phyloP scores from a whole-genome alignment of 2,113 vertebrate genomes.

The Myotis yumanensis region DNA sequence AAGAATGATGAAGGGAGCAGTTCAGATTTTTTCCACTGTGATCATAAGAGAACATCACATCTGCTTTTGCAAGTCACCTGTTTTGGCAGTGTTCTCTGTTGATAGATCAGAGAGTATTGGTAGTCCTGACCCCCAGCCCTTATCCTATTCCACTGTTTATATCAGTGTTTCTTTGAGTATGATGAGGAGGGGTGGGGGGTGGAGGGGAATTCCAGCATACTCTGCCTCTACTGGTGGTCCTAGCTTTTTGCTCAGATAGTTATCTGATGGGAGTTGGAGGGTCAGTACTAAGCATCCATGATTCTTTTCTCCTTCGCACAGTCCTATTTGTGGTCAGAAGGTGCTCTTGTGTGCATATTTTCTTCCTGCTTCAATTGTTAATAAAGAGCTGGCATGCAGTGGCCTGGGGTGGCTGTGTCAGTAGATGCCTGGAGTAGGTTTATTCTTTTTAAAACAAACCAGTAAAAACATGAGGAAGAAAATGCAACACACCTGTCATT shows the following conservation, averaged over 20 bases:
- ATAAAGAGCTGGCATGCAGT: neutral
- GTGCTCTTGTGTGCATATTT: neutral
- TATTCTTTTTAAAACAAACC: conserved; percentile 4
- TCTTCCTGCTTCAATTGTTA: neutral
- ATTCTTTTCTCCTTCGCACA: neutral
- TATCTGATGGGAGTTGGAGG: neutral
- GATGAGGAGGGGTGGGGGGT: too few species aligned
- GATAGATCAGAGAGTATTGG: neutral
- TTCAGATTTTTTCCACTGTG: neutral
- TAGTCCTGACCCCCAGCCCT: neutral
- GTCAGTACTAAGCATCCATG: neutral
- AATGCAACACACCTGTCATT: neutral
- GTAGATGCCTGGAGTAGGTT: neutral
- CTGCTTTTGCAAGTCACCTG: neutral
- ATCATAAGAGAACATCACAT: neutral
- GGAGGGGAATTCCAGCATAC: neutral
- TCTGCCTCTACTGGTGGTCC: neutral
- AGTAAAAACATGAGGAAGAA: neutral
- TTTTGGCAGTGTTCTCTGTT: neutral
- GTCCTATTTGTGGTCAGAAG: neutral
- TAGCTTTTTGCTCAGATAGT: neutral
- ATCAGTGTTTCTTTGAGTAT: neutral
- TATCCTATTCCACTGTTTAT: neutral
- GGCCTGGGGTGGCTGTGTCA: neutral
- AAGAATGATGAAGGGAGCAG: neutral